A percentile compares a stretch with the other conserved stretches of the same genome.
Evolutionary conservation across 2,797 vertebrate genomes (phyloP).

Genomic region (Xerus rutilus): DNA sequence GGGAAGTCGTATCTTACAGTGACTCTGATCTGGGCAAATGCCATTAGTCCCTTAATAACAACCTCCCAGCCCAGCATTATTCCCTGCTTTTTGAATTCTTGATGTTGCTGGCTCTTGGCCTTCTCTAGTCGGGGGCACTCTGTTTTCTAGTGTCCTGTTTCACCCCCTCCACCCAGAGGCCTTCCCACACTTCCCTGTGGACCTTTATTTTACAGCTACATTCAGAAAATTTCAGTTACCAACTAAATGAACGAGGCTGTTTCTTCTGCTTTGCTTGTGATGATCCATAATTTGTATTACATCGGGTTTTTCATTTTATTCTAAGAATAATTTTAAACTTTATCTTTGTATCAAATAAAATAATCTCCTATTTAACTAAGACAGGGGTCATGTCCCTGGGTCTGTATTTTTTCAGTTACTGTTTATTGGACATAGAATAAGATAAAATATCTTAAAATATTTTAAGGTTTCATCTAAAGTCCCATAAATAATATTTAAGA

Average conservation of each 20-base stretch:
- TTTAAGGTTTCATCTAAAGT: not conserved
- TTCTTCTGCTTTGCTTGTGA: not conserved
- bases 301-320: not conserved
- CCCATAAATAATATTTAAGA: not conserved
- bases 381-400: not conserved
- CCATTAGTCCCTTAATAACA: not conserved
- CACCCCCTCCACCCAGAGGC: not conserved
- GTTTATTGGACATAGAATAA: not conserved
- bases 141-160: not conserved
- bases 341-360: not conserved
- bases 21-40: not conserved
- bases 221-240: not conserved
- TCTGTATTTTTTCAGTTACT: not conserved
- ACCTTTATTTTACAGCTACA: not conserved
- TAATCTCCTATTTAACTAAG: not conserved
- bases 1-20: not conserved
- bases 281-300: not conserved
- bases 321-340: not conserved
- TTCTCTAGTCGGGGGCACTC: not conserved
- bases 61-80: too few relatives aligned
- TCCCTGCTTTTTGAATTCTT: not conserved
- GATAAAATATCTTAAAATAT: not conserved
- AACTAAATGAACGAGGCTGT: not conserved
- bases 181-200: not conserved
- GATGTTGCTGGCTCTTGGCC: not conserved